Evolutionary conservation across 2,113 vertebrate species (phyloP).

Genomic region (Ploceus nigricollis): DNA sequence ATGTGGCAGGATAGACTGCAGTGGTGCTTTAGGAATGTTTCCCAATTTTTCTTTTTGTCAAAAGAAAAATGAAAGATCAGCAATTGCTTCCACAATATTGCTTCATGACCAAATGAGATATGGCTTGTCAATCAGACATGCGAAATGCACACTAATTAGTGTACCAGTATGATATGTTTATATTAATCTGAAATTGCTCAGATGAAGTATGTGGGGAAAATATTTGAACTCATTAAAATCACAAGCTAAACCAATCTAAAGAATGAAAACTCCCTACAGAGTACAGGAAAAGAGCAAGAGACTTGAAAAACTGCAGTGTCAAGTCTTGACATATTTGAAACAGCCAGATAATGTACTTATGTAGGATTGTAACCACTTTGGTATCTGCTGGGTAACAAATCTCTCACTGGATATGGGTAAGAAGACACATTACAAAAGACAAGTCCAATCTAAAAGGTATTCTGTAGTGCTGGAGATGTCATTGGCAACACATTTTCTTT

Average conservation of each 20-base stretch:
- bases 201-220: neutral
- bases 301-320: neutral
- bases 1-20: neutral
- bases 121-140: neutral
- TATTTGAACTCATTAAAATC: neutral
- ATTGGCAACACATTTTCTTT: neutral
- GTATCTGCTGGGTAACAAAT: neutral
- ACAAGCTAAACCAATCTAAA: slow-evolving; percentile 7
- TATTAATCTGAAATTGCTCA: neutral
- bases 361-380: neutral
- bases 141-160: neutral
- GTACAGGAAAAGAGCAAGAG: neutral
- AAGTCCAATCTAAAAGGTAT: neutral
- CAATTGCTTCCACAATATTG: neutral
- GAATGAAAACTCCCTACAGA: slow-evolving; percentile 8
- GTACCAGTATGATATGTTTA: neutral
- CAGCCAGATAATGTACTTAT: neutral
- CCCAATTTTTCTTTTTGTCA: neutral
- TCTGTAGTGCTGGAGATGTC: neutral
- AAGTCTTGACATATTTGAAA: neutral
- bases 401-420: neutral
- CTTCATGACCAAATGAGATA: neutral
- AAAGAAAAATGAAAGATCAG: neutral
- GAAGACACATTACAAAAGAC: neutral
- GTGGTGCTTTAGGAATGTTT: neutral